phyloP scores from a whole-genome alignment of 1,140 invertebrate species.

The Venustaconcha ellipsiformis region DNA sequence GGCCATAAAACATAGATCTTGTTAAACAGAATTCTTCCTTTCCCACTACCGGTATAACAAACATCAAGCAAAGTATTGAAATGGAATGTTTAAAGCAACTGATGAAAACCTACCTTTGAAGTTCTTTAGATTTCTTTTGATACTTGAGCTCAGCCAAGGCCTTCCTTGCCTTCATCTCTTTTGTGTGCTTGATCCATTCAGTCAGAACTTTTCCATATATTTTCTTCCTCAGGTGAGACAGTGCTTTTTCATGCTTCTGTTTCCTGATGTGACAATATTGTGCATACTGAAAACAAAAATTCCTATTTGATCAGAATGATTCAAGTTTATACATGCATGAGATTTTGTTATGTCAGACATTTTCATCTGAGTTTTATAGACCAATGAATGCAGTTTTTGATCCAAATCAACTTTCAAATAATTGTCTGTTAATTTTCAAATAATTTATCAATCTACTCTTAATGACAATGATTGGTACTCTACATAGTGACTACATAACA shows the following conservation, averaged over 20 bases:
- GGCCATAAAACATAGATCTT: too few species aligned
- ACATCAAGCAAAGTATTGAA: too few species aligned
- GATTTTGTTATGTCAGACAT: neutral
- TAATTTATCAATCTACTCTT: too few species aligned
- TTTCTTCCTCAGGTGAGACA: constrained; percentile 24
- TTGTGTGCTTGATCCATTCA: constrained; percentile 32
- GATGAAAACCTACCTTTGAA: constrained; percentile 30
- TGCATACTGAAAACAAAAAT: constrained; percentile 29
- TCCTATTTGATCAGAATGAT: neutral
- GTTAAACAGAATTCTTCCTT: too few species aligned
- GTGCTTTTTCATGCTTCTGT: constrained; percentile 24
- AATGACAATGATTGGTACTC: too few species aligned
- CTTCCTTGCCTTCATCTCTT: constrained; percentile 32
- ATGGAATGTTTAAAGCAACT: too few species aligned
- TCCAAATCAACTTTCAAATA: too few species aligned
- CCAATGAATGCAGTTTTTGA: too few species aligned
- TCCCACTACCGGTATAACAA: too few species aligned
- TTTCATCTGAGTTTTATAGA: too few species aligned
- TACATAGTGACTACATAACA: too few species aligned
- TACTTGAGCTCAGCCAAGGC: constrained; percentile 33
- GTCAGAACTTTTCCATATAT: constrained; percentile 29
- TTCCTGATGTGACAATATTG: constrained; percentile 28
- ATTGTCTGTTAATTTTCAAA: too few species aligned
- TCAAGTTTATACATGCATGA: neutral
- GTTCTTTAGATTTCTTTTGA: constrained; percentile 33